Conservation (phyloP, 2,888 invertebrate genomes). For the Drosophila falleni region DNA sequence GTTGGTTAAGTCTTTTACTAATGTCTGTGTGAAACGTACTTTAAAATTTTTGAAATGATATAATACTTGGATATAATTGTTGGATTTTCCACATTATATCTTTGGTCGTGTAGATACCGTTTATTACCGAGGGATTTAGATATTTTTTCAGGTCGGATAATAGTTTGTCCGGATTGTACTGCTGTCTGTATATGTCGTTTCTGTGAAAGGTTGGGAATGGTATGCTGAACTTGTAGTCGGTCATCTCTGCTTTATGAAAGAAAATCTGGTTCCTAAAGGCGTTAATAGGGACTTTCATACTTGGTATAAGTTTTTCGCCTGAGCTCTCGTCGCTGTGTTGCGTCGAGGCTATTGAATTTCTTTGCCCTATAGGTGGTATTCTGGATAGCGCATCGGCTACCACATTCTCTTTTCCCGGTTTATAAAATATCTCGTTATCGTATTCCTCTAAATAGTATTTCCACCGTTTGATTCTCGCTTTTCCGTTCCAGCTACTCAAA, state of each 20-base stretch:
- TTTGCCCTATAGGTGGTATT: too few relatives aligned
- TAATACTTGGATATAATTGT: slow-evolving; percentile 9
- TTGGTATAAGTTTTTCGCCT: slow-evolving; percentile 34
- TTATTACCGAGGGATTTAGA: slow-evolving; percentile 3
- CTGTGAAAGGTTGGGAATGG: slow-evolving; percentile 25
- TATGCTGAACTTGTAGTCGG: slow-evolving; percentile 15
- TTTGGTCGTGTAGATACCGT: slow-evolving; percentile 7
- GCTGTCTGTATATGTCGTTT: slow-evolving; percentile 5
- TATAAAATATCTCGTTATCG: slow-evolving; percentile 73
- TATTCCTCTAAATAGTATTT: slow-evolving; percentile 43
- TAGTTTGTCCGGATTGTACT: neutral
- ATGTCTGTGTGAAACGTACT: too few relatives aligned
- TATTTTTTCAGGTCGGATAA: slow-evolving; percentile 4
- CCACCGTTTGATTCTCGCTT: slow-evolving; percentile 40
- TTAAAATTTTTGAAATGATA: slow-evolving; percentile 10
- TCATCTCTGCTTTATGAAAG: slow-evolving; percentile 6
- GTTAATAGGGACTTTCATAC: slow-evolving; percentile 43
- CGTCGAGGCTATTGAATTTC: too few relatives aligned
- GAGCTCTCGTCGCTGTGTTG: slow-evolving; percentile 46
- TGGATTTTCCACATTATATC: slow-evolving; percentile 20
- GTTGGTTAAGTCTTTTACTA: neutral
- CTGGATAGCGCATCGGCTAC: slow-evolving; percentile 17
- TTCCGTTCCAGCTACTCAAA: slow-evolving; percentile 16
- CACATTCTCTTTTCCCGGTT: slow-evolving; percentile 68
- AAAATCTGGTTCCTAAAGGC: too few relatives aligned